A percentile compares a stretch with the other conserved stretches of the same genome.
Evolutionary conservation across 2,888 invertebrate species (phyloP).

Genomic region (Copidosoma aretas): DNA sequence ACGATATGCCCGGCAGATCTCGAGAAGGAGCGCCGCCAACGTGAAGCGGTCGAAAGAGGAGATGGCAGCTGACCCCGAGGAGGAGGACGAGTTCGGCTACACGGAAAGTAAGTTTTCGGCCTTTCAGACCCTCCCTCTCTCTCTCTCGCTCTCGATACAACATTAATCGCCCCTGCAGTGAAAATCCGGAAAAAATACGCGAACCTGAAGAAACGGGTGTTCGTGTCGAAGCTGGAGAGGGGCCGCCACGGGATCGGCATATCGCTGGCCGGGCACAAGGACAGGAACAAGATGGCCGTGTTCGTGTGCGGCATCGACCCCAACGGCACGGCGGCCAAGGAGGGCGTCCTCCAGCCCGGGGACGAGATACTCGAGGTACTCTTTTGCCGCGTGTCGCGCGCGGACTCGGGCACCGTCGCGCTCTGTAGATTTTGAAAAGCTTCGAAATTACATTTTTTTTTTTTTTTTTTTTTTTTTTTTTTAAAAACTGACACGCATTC

Average conservation of each 20-base stretch:
- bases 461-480: background rate
- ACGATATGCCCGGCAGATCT: slow-evolving; percentile 72
- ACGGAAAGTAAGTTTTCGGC: slow-evolving; percentile 78
- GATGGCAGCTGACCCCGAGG: slow-evolving; percentile 80
- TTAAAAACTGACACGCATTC: background rate
- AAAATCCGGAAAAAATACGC: slow-evolving; percentile 94
- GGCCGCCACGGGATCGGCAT: slow-evolving; percentile 83
- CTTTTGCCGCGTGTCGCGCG: background rate
- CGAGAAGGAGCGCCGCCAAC: slow-evolving; percentile 86
- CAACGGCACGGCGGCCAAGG: slow-evolving; percentile 78
- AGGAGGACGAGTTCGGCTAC: slow-evolving; percentile 92
- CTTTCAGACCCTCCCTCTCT: background rate
- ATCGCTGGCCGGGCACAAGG: slow-evolving; percentile 91
- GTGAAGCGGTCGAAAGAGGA: slow-evolving; percentile 79
- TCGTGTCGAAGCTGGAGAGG: slow-evolving; percentile 79
- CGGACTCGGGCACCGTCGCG: too few relatives aligned
- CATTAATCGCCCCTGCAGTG: slow-evolving; percentile 66
- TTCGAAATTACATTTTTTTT: background rate
- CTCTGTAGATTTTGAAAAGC: too few relatives aligned
- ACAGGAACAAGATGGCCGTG: slow-evolving; percentile 93
- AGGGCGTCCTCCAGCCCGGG: slow-evolving; percentile 82
- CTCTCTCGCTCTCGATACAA: background rate
- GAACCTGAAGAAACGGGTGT: slow-evolving; percentile 73
- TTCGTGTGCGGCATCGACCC: slow-evolving; percentile 96
- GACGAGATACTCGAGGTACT: slow-evolving; percentile 93